Conservation (phyloP, 2,797 vertebrate genomes). For the Cheirogaleus major region DNA sequence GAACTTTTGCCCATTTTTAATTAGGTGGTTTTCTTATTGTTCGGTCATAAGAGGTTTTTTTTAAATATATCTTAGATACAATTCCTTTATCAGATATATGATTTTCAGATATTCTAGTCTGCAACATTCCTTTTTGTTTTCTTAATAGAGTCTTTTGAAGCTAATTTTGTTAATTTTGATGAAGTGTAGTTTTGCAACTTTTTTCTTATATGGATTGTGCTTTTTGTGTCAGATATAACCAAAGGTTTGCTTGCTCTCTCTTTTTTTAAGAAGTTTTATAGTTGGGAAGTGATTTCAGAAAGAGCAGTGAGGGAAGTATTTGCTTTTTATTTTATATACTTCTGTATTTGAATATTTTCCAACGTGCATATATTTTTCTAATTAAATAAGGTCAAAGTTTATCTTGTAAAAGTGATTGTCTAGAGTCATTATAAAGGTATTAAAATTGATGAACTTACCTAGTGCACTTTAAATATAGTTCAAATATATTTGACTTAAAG, state of each 20-base stretch:
- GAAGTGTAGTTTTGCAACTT: no score
- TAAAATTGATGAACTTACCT: neutral
- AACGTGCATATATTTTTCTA: neutral
- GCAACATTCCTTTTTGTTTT: neutral
- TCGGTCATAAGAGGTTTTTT: neutral
- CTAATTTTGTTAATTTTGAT: neutral
- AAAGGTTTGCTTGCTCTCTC: neutral
- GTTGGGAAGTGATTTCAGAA: neutral
- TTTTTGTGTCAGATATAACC: neutral
- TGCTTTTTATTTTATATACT: neutral
- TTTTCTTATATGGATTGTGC: neutral
- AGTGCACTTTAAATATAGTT: neutral
- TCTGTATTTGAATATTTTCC: neutral
- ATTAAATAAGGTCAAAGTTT: neutral
- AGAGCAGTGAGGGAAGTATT: neutral
- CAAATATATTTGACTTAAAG: neutral
- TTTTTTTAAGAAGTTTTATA: neutral
- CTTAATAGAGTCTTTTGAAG: neutral
- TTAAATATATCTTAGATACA: neutral
- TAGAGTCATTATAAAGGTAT: neutral
- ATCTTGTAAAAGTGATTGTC: neutral
- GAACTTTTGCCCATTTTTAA: neutral
- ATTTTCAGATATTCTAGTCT: neutral
- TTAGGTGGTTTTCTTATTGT: neutral
- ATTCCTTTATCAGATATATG: neutral